Evolutionary conservation across 64 coral and sea anemone species (phyloP), one percentile per base, ranked within the genome.

Genomic region (Montipora efflorescens): DNA sequence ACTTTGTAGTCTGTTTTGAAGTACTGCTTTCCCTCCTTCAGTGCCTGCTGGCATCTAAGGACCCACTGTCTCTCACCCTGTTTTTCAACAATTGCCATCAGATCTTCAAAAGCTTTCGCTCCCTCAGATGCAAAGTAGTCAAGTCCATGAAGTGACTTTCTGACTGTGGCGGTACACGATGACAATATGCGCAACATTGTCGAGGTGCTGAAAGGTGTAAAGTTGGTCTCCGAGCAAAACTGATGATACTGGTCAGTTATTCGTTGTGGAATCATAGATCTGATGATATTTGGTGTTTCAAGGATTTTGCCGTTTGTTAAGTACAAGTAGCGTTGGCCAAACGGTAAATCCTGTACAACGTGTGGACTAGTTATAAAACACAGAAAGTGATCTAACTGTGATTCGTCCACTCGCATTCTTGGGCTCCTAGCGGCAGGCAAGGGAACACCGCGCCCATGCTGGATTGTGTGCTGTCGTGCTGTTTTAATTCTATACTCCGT

Each of bases 181-280:
- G 80, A 83, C 61, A 67, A 67, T 62, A 83, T 83, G 19, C 21
- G 80, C n/a, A 83, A 47, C 80, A 83, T 83, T 83, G 53, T 83
- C 0, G 55, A 83, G 76, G 53, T 61, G 21, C 61, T 85, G 44
- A 68, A 85, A 68, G 62, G 82, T 46, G 59, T 85, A 5, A 85
- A 49, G 59, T 85, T 67, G 47, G 5, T 85, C 52, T 62, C 57
- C 48, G 51, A 61, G 75, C 75, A 78, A 48, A 78, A 48, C 46
- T 78, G 46, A 13, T 14, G 43, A 18, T 78, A 18, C 16, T 78
- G 46, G 44, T 47, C 44, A 47, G 3, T 78, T 78, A 78, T 78
- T 45, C 46, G 75, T 46, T 78, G 75, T 16, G 46, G 75, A 47
- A 78, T 78, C 75, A 78, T 48, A 49, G 75, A 78, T 48, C 75